A percentile compares a stretch with the other conserved stretches of the same genome.
Conservation (phyloP, 2,797 vertebrate genomes). For the Labroides dimidiatus region DNA sequence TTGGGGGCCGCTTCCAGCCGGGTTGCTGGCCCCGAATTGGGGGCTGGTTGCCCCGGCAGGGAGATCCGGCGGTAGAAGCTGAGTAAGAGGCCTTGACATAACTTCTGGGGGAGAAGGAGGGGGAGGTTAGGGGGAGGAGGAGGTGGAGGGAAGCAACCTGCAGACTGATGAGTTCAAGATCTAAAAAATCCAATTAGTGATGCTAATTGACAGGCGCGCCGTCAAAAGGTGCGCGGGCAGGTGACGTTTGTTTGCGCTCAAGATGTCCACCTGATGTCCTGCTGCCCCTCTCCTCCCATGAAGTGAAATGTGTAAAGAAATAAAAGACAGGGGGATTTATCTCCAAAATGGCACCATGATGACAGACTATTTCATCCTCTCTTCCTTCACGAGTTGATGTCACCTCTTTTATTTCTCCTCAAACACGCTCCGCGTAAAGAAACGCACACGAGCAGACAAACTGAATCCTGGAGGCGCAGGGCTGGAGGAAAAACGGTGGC, state of each 20-base stretch:
- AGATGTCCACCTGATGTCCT: slow-evolving; percentile 49
- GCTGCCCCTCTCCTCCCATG: slow-evolving; percentile 49
- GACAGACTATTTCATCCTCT: slow-evolving; percentile 61
- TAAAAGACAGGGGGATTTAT: slow-evolving; percentile 31
- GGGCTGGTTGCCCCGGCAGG: slow-evolving; percentile 83
- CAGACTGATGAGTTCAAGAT: slow-evolving; percentile 51
- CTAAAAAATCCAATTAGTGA: slow-evolving; percentile 72
- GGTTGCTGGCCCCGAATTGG: slow-evolving; percentile 80
- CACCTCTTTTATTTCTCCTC: slow-evolving; percentile 1
- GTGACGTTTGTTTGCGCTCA: slow-evolving; percentile 53
- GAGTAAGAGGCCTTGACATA: slow-evolving; percentile 86
- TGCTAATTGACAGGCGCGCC: slow-evolving; percentile 54
- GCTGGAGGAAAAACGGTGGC: slow-evolving; percentile 3
- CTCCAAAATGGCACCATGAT: slow-evolving; percentile 69
- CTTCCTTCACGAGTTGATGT: slow-evolving; percentile 52
- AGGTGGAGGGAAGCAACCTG: slow-evolving; percentile 42
- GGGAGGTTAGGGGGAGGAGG: slow-evolving; percentile 5
- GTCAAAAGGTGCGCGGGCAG: slow-evolving; percentile 57
- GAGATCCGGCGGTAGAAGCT: slow-evolving; percentile 83
- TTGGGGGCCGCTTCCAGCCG: slow-evolving; percentile 76
- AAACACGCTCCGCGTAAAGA: slow-evolving; percentile 7
- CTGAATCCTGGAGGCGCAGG: slow-evolving; percentile 15
- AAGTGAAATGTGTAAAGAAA: slow-evolving; percentile 15
- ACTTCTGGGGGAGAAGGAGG: slow-evolving; percentile 48
- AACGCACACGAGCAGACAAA: slow-evolving; percentile 7